Base-by-base conservation (phyloP, 2,113 vertebrate species). In the Equus quagga region DNA sequence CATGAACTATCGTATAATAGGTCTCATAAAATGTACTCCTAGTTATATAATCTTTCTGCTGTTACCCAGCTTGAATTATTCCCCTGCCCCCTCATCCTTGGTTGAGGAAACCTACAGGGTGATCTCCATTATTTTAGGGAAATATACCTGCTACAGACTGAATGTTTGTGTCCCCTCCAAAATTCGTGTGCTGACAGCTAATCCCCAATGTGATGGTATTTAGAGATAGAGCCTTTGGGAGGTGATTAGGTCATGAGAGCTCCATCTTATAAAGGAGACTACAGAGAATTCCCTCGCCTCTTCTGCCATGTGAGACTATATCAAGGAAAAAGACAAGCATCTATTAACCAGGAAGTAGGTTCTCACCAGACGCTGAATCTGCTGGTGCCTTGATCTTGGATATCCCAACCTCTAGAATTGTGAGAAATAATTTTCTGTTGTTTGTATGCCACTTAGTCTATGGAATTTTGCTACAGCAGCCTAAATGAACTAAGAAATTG, bases 51-150 rank as follows among this genome's bases (percentile, higher is more conserved):
- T 73, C 83, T 23, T 96, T 85, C 24, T 76, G 14, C 65, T 81
- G 14, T 95, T 91, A 28, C 18, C 21, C 41, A 69, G 19, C 41
- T 73, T 94, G 56, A 76, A 60, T 96, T 91, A 73, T 79, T 70
- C 23, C 31, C 15, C 31, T 73, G 14, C 51, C 18, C 4, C 2
- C 6, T n/a, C 36, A 64, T n/a, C 19, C 19, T 5, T 96, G 12
- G 54, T 62, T 65, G 19, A 85, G 24, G 49, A 84, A 60, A 3
- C 8, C 64, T 93, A 44, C 9, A 90, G 28, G 73, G 2, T 6
- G 65, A 64, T 83, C 3, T 51, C 13, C 5, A 36, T 81, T 87
- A 79, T 51, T 49, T 80, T 75, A 67, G 49, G 83, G 4, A 51
- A 93, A 80, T 3, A n/a, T 41, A 28, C 44, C 46, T 64, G 13